Evolutionary conservation across 2,113 vertebrate genomes (phyloP).

Genomic region (Carassius gibelio): DNA sequence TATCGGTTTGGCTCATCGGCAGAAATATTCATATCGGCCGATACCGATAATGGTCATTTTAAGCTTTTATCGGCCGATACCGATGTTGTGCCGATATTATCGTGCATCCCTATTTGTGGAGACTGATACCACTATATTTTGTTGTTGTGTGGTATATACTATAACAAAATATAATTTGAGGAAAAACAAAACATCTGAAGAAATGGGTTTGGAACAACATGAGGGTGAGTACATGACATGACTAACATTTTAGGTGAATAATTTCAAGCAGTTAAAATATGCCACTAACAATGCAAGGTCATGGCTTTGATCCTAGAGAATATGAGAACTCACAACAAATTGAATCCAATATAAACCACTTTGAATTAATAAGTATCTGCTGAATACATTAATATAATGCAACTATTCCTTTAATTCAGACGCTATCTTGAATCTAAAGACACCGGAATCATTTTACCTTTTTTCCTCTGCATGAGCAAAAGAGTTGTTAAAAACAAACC

Average conservation of each 20-base stretch:
- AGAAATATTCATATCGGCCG: no score
- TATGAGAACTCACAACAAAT: constrained; percentile 18
- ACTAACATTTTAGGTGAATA: background rate
- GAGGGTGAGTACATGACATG: background rate
- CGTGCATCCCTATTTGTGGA: no score
- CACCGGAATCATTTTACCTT: background rate
- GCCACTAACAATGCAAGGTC: background rate
- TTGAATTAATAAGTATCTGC: background rate
- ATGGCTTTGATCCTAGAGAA: constrained; percentile 36
- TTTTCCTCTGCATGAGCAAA: background rate
- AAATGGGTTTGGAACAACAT: background rate
- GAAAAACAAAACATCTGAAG: background rate
- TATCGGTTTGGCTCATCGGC: no score
- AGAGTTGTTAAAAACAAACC: background rate
- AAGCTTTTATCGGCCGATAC: no score
- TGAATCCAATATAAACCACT: background rate
- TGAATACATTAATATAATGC: background rate
- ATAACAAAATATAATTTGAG: background rate
- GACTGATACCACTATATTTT: background rate
- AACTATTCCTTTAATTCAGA: background rate
- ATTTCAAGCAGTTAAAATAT: background rate
- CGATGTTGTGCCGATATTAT: no score
- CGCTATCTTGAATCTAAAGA: background rate
- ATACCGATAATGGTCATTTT: no score
- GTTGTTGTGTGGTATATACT: background rate